These are phyloP conservation scores for Corynorhinus townsendii DNA, from an alignment of 2,113 vertebrate species.

Conservation along the genomic window DNA sequence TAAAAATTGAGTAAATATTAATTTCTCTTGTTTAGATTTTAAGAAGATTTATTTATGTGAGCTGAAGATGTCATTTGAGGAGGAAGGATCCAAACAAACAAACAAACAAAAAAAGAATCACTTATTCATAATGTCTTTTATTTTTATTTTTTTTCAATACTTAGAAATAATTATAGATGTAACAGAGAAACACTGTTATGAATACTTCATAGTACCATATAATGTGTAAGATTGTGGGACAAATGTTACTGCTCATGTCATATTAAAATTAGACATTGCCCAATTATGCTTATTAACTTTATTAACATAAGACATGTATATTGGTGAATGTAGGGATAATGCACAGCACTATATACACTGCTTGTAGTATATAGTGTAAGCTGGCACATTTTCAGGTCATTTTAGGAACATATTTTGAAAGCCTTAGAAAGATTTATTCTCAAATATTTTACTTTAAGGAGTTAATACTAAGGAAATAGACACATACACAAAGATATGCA, in stretches of 20 bases:
- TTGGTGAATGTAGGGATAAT: background rate
- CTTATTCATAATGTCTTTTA: background rate
- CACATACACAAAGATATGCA: background rate
- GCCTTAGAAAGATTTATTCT: background rate
- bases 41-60: constrained; percentile 42
- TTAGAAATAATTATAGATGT: constrained; percentile 30
- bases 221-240: background rate
- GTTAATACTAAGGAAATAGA: constrained; percentile 19
- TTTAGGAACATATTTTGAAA: constrained; percentile 36
- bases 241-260: background rate
- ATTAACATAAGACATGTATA: background rate
- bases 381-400: background rate
- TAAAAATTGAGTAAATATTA: constrained; percentile 41
- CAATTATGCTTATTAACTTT: constrained; percentile 14
- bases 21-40: constrained; percentile 31
- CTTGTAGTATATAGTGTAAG: background rate
- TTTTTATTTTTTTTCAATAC: constrained; percentile 21
- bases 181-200: constrained; percentile 5
- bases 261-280: background rate
- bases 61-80: constrained; percentile 21
- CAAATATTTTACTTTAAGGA: constrained; percentile 19
- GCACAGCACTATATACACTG: background rate
- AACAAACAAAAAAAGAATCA: background rate
- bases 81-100: constrained; percentile 14
- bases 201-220: background rate